A percentile compares a stretch with the other conserved stretches of the same genome.
phyloP scores from a whole-genome alignment of 2,888 invertebrate species.

The Oscheius onirici region DNA sequence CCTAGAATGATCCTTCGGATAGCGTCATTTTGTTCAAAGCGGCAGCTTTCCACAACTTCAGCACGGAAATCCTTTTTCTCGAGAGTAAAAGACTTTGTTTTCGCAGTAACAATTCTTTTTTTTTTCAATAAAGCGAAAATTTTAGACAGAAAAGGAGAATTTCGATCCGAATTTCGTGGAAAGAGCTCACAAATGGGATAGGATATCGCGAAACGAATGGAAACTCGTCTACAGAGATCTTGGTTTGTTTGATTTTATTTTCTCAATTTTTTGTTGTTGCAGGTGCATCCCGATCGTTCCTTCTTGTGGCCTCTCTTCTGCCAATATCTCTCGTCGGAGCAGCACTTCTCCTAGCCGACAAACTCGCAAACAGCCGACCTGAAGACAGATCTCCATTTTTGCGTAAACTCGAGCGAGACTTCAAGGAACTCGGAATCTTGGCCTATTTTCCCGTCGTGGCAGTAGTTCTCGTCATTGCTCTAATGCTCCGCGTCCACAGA shows the following conservation, averaged over 20 bases:
- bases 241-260: conserved; percentile 30
- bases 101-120: conserved; percentile 35
- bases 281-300: conserved; percentile 52
- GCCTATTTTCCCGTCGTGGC: conserved; percentile 37
- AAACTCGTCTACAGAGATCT: conserved; percentile 50
- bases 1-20: conserved; percentile 9
- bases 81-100: conserved; percentile 40
- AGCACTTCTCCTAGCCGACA: conserved; percentile 37
- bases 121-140: no score
- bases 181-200: conserved; percentile 44
- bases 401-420: conserved; percentile 43
- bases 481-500: conserved; percentile 44
- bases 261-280: not conserved
- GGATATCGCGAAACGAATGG: conserved; percentile 43
- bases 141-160: conserved; percentile 49
- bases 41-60: conserved; percentile 9
- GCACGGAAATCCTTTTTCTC: conserved; percentile 28
- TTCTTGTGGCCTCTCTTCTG: conserved; percentile 44
- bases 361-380: conserved; percentile 29
- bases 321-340: conserved; percentile 44
- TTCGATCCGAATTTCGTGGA: conserved; percentile 47
- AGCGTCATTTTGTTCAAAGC: not conserved
- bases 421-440: conserved; percentile 45
- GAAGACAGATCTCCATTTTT: conserved; percentile 39
- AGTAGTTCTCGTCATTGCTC: conserved; percentile 33